Evolutionary conservation across 2,888 invertebrate species (phyloP).

Genomic region (Drosophila barbarae): DNA sequence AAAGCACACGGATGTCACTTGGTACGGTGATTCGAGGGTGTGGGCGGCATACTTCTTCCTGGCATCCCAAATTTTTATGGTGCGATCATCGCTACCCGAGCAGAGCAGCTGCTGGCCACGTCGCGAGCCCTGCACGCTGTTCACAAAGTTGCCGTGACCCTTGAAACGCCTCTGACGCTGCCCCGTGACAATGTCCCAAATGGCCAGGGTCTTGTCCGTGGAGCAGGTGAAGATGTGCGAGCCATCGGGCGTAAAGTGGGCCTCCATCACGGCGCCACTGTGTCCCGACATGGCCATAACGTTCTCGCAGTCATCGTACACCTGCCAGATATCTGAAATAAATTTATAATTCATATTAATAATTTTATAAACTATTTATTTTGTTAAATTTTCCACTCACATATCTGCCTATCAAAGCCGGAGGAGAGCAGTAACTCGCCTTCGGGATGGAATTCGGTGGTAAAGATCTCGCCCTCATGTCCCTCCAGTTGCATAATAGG

Average conservation of each 20-base stretch:
- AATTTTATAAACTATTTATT: no score
- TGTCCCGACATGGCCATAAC: slow-evolving; percentile 96
- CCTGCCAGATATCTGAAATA: slow-evolving; percentile 93
- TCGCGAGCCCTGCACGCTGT: slow-evolving; percentile 85
- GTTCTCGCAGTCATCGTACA: slow-evolving; percentile 99
- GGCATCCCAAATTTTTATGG: slow-evolving; percentile 95
- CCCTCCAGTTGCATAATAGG: slow-evolving; percentile 98
- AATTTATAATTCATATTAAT: not conserved
- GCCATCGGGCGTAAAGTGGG: slow-evolving; percentile 92
- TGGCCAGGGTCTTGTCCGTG: slow-evolving; percentile 95
- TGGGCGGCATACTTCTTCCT: slow-evolving; percentile 90
- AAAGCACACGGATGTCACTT: slow-evolving; percentile 93
- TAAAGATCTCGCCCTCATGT: slow-evolving; percentile 97
- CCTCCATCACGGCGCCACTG: slow-evolving; percentile 96
- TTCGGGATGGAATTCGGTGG: slow-evolving; percentile 96
- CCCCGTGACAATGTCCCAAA: slow-evolving; percentile 97
- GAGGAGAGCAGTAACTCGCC: slow-evolving; percentile 96
- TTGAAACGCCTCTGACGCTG: slow-evolving; percentile 93
- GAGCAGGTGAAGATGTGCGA: slow-evolving; percentile 93
- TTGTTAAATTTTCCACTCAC: slow-evolving; percentile 82
- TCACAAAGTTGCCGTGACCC: slow-evolving; percentile 89
- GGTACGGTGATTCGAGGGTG: slow-evolving; percentile 86
- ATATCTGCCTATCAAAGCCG: slow-evolving; percentile 97
- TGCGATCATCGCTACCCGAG: slow-evolving; percentile 96
- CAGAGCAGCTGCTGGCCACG: slow-evolving; percentile 94